phyloP scores from a whole-genome alignment of 2,113 vertebrate species.

The Aegypius monachus region DNA sequence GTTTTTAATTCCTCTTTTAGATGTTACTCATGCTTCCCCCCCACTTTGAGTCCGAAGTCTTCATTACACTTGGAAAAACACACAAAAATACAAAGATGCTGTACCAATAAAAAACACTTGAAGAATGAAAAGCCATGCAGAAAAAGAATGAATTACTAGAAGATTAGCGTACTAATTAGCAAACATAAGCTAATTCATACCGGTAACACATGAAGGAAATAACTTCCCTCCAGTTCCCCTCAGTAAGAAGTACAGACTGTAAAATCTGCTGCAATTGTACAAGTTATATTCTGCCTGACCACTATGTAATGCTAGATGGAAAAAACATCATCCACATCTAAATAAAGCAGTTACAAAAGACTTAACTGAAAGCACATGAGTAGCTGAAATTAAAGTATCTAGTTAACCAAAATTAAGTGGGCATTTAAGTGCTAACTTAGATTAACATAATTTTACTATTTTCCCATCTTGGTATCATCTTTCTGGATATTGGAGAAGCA shows the following conservation, averaged over 20 bases:
- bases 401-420: background rate
- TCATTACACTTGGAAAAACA: background rate
- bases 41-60: background rate
- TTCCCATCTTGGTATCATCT: background rate
- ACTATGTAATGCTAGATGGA: background rate
- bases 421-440: background rate
- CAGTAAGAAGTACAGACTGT: background rate
- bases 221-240: background rate
- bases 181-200: background rate
- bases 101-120: background rate
- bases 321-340: background rate
- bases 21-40: background rate
- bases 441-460: background rate
- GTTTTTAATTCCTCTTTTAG: background rate
- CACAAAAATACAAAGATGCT: background rate
- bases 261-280: background rate
- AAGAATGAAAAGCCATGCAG: background rate
- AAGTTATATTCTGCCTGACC: background rate
- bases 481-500: background rate
- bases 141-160: background rate
- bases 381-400: background rate
- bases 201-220: background rate
- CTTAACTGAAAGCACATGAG: background rate
- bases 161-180: background rate
- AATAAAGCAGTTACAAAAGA: background rate